Conservation (phyloP, 2,888 invertebrate genomes). For the Gryllus longicercus region DNA sequence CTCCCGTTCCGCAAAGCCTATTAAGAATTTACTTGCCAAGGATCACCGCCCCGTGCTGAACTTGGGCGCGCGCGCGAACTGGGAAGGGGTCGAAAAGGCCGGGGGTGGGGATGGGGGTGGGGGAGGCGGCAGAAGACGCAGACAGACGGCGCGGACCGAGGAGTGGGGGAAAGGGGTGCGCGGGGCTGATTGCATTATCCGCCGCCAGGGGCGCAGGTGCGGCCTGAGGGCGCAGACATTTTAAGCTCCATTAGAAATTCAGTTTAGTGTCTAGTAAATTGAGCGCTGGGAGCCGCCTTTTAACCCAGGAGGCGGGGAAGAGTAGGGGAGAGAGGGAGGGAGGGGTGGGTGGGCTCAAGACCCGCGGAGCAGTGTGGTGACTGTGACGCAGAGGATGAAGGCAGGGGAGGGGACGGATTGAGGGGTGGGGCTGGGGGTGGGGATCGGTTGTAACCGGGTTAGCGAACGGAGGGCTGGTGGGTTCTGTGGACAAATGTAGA, state of each 20-base stretch:
- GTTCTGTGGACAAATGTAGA: not conserved
- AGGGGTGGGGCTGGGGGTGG: not conserved
- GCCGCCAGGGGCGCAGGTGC: constrained; percentile 26
- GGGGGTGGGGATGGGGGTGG: not conserved
- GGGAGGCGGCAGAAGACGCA: not conserved
- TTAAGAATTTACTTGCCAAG: constrained; percentile 17
- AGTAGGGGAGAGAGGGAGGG: not conserved
- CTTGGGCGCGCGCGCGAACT: not conserved
- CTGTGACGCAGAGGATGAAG: not conserved
- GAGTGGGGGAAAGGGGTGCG: not conserved
- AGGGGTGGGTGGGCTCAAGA: not conserved
- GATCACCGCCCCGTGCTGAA: not conserved
- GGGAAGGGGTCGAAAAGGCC: not conserved
- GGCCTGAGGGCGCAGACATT: constrained; percentile 22
- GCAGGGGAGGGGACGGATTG: not conserved
- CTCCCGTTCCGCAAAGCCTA: constrained; percentile 11
- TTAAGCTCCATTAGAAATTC: constrained; percentile 33
- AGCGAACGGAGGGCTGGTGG: not conserved
- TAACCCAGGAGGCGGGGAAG: not conserved
- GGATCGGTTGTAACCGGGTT: not conserved
- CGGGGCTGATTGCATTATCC: not conserved
- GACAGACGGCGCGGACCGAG: not conserved
- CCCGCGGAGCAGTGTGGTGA: not conserved
- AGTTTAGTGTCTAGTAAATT: constrained; percentile 29
- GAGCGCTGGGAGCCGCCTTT: constrained; percentile 25